phyloP scores from a whole-genome alignment of 2,888 invertebrate species.

The Idaea dimidiata region DNA sequence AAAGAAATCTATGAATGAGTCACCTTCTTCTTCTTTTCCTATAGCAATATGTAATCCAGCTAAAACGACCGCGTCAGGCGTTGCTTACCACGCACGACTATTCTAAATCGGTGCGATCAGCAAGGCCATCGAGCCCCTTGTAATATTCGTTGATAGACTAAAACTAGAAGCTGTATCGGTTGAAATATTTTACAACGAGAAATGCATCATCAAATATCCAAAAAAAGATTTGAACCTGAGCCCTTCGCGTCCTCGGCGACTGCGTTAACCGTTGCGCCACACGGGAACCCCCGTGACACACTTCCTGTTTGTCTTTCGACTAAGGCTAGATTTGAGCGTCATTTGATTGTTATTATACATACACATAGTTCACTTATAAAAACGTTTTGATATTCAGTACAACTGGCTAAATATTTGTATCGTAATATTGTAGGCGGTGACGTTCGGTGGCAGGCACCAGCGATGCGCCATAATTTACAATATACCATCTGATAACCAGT shows the following conservation, averaged over 20 bases:
- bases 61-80: too few relatives aligned
- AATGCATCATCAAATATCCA: too few relatives aligned
- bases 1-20: background rate
- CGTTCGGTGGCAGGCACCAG: conserved; percentile 60
- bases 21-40: background rate
- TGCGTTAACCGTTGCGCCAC: too few relatives aligned
- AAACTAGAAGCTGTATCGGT: background rate
- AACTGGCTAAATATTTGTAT: conserved; percentile 30
- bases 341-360: background rate
- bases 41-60: too few relatives aligned
- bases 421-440: conserved; percentile 53
- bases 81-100: too few relatives aligned
- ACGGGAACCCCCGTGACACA: too few relatives aligned
- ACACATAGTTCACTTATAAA: background rate
- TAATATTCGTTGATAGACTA: background rate
- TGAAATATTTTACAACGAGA: too few relatives aligned
- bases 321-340: background rate
- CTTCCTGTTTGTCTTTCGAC: too few relatives aligned
- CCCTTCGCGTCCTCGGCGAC: too few relatives aligned
- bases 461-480: conserved; percentile 55
- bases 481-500: conserved; percentile 60
- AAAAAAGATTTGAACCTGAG: too few relatives aligned
- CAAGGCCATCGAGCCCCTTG: too few relatives aligned
- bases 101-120: too few relatives aligned
- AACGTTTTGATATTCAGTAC: background rate